Conservation (phyloP, 2,797 vertebrate species). For the Micromesistius poutassou region DNA sequence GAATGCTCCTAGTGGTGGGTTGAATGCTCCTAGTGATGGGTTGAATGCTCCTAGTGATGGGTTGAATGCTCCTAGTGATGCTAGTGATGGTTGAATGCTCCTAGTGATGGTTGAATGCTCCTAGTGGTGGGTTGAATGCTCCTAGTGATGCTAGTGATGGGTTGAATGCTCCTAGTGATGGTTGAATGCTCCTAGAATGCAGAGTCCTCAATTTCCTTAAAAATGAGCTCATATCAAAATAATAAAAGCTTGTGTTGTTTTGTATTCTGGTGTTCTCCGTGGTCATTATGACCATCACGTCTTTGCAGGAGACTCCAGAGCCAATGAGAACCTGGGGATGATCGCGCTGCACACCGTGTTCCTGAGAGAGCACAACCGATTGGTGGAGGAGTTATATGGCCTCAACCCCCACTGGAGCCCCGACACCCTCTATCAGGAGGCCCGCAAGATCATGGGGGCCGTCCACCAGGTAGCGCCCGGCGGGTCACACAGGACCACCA, state of each 20-base stretch:
- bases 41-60: no score
- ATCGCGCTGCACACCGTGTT: conserved; percentile 76
- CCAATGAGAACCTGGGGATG: conserved; percentile 78
- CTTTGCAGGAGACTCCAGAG: conserved; percentile 72
- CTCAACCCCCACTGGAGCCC: conserved; percentile 78
- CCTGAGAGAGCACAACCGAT: conserved; percentile 77
- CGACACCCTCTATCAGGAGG: conserved; percentile 75
- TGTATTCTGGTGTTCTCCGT: background rate
- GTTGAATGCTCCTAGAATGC: no score
- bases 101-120: no score
- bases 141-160: no score
- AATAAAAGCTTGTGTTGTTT: background rate
- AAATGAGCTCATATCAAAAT: no score
- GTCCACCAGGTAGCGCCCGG: conserved; percentile 67
- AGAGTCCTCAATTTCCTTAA: no score
- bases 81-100: no score
- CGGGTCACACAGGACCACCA: background rate
- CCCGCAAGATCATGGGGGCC: conserved; percentile 75
- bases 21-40: no score
- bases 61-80: no score
- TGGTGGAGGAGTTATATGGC: conserved; percentile 68
- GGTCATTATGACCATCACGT: background rate
- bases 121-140: no score
- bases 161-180: no score
- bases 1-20: no score